Base-by-base conservation (phyloP, 1,140 invertebrate species). In the Psilanteris sp. region DNA sequence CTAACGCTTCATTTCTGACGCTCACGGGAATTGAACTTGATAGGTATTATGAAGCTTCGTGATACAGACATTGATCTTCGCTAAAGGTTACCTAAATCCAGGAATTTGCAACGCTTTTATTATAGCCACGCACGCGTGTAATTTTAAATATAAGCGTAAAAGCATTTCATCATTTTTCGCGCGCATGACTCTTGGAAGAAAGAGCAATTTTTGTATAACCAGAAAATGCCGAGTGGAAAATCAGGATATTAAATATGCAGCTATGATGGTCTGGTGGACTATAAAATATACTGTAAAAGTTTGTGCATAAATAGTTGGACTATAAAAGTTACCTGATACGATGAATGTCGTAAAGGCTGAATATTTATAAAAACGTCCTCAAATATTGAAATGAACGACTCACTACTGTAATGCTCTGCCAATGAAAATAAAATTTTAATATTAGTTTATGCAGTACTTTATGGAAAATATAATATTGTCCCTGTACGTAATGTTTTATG, bases 1-100 rank as follows among this genome's bases (percentile, higher is more conserved):
- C 50, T 66, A 59, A 66, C 59, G 73, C 59, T 64, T 70, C 59
- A 64, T 76, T 76, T 61, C 64, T 57, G 50, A 70, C 66, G 66
- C 70, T 70, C 18, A 59, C 64, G 57, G 64, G 48, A 76, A 76
- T 76, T 67, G 32, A 76, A 70, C 55, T 70, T 68, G 72, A 76
- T 76, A 44, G 72, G 31, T 76, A 70, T 76, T 70, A 76, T 76
- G 64, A 68, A 26, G 31, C 64, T 39, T 57, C 66, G 64, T 46
- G 43, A 57, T 66, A 70, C 57, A 76, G 73, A 70, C 66, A 70
- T 70, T 76, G 73, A 74, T 67, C 70, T 32, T 4, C 16, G 44
- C 15, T 16, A 73, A 67, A 55, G 61, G 71, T 74, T 67, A 74
- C 71, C 61, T 67, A 67, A 74, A 74, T 67, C 54, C 71, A 11